phyloP scores from a whole-genome alignment of 1,140 invertebrate genomes.

The Leptopilina clavipes region DNA sequence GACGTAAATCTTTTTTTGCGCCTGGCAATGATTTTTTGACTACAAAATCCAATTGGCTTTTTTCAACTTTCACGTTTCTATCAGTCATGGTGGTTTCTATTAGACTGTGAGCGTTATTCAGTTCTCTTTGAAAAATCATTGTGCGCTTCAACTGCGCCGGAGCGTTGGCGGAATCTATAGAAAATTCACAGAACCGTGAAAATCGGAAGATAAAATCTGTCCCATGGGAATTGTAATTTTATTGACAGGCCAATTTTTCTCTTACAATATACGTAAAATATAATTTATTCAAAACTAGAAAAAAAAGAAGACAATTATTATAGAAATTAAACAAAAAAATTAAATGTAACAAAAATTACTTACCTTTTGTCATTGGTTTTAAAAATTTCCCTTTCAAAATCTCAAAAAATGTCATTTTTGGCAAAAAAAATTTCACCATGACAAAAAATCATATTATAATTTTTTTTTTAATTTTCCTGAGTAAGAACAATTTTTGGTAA shows the following conservation, averaged over 20 bases:
- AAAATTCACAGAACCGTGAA: slow-evolving; percentile 64
- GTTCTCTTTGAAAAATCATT: slow-evolving; percentile 3
- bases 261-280: background rate
- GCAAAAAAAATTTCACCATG: too few species aligned
- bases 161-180: slow-evolving; percentile 51
- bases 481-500: background rate
- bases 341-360: too few species aligned
- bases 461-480: background rate
- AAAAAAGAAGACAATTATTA: too few species aligned
- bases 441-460: background rate
- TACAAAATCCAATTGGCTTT: slow-evolving; percentile 3
- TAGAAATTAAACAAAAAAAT: too few species aligned
- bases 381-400: too few species aligned
- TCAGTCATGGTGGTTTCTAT: slow-evolving; percentile 55
- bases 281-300: background rate
- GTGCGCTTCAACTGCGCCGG: slow-evolving; percentile 55
- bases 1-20: slow-evolving; percentile 56
- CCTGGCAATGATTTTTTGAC: slow-evolving; percentile 47
- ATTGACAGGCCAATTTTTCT: background rate
- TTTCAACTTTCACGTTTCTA: slow-evolving; percentile 37
- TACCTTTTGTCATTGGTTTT: too few species aligned
- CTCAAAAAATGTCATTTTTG: too few species aligned
- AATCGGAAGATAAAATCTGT: slow-evolving; percentile 59
- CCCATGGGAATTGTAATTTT: background rate
- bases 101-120: slow-evolving; percentile 41